These are phyloP conservation scores for Cossypha niveicapilla DNA, from an alignment of 2,797 vertebrate genomes.

Conservation along the genomic window DNA sequence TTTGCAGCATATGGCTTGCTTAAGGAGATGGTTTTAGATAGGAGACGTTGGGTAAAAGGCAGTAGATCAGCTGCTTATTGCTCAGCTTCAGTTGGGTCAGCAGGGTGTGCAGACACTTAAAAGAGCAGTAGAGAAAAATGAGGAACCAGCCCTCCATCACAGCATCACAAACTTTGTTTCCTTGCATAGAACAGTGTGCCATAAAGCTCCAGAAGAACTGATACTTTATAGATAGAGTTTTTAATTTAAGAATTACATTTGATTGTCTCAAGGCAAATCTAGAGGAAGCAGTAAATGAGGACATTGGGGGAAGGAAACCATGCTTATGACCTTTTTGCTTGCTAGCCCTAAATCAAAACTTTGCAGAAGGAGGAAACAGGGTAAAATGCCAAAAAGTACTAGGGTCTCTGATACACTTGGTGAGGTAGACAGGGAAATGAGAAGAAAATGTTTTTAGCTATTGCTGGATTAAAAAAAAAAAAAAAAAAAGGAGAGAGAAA, in stretches of 20 bases:
- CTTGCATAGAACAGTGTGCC: neutral
- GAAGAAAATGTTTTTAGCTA: constrained; percentile 27
- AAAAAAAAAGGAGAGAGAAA: neutral
- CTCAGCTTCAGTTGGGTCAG: constrained; percentile 8
- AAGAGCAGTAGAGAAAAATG: constrained; percentile 2
- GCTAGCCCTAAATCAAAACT: neutral
- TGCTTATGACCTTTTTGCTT: neutral
- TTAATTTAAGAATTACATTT: neutral
- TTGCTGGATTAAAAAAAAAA: neutral
- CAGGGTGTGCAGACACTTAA: neutral
- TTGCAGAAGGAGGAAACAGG: neutral
- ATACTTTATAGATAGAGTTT: neutral
- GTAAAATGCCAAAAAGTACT: neutral
- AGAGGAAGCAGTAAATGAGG: neutral
- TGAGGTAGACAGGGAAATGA: constrained; percentile 19
- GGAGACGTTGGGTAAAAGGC: neutral
- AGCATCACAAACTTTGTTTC: neutral
- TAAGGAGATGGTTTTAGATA: constrained; percentile 27
- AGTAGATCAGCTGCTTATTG: constrained; percentile 40
- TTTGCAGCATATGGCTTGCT: constrained; percentile 48
- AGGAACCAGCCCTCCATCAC: neutral
- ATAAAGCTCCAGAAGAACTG: neutral
- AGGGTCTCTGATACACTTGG: neutral
- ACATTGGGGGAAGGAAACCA: neutral
- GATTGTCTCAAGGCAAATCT: neutral